A percentile compares a stretch with the other conserved stretches of the same genome.
Evolutionary conservation across 2,113 vertebrate genomes (phyloP).

Genomic region (Cavia porcellus): DNA sequence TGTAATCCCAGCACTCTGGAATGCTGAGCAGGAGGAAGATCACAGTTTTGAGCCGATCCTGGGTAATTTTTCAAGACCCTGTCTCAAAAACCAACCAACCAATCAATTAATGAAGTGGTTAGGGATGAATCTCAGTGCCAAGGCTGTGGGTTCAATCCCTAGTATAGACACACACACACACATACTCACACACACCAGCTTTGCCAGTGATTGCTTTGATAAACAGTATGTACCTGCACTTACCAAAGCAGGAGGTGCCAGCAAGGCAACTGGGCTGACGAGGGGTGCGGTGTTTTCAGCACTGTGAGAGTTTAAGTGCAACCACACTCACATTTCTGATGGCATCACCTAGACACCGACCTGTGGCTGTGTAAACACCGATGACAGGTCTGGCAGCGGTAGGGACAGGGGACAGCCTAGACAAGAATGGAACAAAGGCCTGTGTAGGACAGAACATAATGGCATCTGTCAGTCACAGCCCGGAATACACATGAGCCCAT

Average conservation of each 20-base stretch:
- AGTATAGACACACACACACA: not conserved
- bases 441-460: not conserved
- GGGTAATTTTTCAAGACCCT: not conserved
- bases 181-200: not conserved
- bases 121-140: not conserved
- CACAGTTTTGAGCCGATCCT: not conserved
- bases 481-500: not conserved
- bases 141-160: not conserved
- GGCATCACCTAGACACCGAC: not conserved
- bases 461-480: not conserved
- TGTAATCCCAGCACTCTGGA: not conserved
- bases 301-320: rapidly evolving
- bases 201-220: not conserved
- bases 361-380: rapidly evolving
- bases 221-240: not conserved
- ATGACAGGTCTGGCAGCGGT: not conserved
- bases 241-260: not conserved
- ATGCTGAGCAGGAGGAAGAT: not conserved
- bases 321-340: not conserved
- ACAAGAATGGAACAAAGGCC: not conserved
- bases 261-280: not conserved
- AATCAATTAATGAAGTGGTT: not conserved
- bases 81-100: not conserved
- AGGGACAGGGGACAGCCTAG: not conserved
- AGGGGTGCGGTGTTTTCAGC: rapidly evolving